phyloP scores from a whole-genome alignment of 1,140 invertebrate species.

The Schlechtendalia chinensis region DNA sequence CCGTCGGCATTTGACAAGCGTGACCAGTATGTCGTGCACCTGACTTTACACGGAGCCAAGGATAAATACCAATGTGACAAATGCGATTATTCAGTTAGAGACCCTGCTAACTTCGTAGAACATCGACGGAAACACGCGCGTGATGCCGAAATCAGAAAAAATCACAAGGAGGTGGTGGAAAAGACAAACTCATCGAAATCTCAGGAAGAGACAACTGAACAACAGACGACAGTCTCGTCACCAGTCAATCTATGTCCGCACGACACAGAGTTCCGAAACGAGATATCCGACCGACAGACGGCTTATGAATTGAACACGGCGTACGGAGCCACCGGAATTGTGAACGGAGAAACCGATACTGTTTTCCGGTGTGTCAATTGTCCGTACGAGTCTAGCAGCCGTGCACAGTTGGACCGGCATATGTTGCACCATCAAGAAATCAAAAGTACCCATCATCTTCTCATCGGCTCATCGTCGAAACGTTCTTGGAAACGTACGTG shows the following conservation, averaged over 20 bases:
- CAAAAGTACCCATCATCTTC: not conserved
- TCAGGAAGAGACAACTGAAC: not conserved
- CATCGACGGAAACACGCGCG: constrained; percentile 75
- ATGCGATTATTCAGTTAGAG: constrained; percentile 87
- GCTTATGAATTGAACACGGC: constrained; percentile 26
- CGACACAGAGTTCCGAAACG: not conserved
- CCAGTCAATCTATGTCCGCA: not conserved
- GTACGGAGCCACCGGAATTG: not conserved
- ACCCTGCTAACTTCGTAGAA: constrained; percentile 78
- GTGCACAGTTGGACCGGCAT: not conserved
- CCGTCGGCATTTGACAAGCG: constrained; percentile 84
- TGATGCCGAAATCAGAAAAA: constrained; percentile 53
- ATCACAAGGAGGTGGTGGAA: not conserved
- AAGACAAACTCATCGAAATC: not conserved
- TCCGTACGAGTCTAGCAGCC: constrained; percentile 3
- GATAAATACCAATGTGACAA: constrained; percentile 79
- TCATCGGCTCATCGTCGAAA: not conserved
- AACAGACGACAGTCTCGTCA: not conserved
- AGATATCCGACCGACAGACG: constrained; percentile 33
- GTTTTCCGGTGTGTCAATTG: not conserved
- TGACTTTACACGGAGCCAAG: constrained; percentile 78
- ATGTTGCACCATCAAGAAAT: not conserved
- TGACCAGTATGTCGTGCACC: constrained; percentile 79
- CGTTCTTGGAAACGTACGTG: not conserved
- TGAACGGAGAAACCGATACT: not conserved